These are phyloP conservation scores for Amaurobius ferox DNA, from an alignment of 2,888 invertebrate genomes.

Conservation along the genomic window DNA sequence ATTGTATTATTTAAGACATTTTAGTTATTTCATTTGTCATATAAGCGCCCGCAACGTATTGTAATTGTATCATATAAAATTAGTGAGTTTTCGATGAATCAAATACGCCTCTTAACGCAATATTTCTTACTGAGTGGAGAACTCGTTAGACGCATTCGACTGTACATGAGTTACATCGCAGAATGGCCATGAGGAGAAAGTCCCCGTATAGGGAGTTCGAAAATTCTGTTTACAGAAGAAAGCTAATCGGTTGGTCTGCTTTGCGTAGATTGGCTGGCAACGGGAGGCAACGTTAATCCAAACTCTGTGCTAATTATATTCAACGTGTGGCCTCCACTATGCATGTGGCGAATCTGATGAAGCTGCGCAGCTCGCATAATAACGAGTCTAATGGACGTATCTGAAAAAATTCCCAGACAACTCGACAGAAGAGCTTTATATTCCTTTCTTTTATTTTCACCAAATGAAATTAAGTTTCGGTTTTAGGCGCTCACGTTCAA, in stretches of 20 bases:
- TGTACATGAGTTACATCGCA: no score
- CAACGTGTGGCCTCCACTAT: slow-evolving; percentile 52
- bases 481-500: slow-evolving; percentile 60
- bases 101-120: no score
- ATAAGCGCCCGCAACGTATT: no score
- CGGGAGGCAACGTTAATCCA: slow-evolving; percentile 46
- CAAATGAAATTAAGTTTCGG: slow-evolving; percentile 65
- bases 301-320: slow-evolving; percentile 66
- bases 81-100: no score
- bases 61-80: no score
- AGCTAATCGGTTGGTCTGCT: slow-evolving; percentile 58
- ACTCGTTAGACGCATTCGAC: no score
- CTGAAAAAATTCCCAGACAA: slow-evolving; percentile 9
- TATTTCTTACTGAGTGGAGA: no score
- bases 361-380: slow-evolving; percentile 52
- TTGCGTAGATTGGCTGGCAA: slow-evolving; percentile 47
- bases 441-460: slow-evolving; percentile 47
- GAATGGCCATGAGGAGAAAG: background rate
- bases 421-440: slow-evolving; percentile 27
- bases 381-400: slow-evolving; percentile 58
- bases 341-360: slow-evolving; percentile 65
- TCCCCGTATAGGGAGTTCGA: slow-evolving; percentile 14
- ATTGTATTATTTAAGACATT: no score
- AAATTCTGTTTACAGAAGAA: slow-evolving; percentile 63
- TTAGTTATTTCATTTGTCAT: no score